Base-by-base conservation (phyloP, 2,888 invertebrate genomes). In the Cataglyphis cursor region DNA sequence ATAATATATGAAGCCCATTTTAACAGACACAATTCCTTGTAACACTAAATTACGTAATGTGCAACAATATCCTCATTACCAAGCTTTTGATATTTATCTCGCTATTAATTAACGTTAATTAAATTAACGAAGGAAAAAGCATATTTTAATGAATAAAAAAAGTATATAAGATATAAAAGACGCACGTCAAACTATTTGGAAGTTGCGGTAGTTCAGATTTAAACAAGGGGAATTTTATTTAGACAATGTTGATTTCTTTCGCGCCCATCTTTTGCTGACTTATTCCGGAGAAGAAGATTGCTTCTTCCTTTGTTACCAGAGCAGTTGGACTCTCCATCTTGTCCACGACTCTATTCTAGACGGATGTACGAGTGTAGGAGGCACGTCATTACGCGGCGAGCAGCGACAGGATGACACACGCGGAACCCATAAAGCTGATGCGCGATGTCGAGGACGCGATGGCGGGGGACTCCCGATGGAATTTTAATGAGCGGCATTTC, bases 401-500 rank as follows among this genome's bases (percentile, higher is more conserved):
- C 82, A 80, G 84, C 82, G 83, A 82, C 80, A 76, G 86, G 85
- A 84, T 74, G 90, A 87, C 85, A 91, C 90, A 91, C 90, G 86
- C 88, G 90, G 90, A 90, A 91, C 89, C 90, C 91, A 82, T 91
- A 91, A 91, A 89, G 86, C 84, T 87, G 86, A 88, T 80, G 83
- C 62, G 68, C 70, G 54, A 38, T 38, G 75, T 51, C 54, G 54
- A 3, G 31, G 35, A 35, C 6, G 35, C 35, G 35, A 35, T 21
- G 18, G 51, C 38, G 24, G 68, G 81, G 87, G 87, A 84, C 84
- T 82, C 85, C 89, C 91, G 90, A 92, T 92, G 93, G 93, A 93
- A 93, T 93, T 93, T 93, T 93, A 93, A 93, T 93, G 93, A 93
- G 93, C 91, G 87, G 75, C 91, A 89, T 92, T 92, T 89, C 91